Conservation (phyloP, 2,113 vertebrate species). For the Urocitellus parryii region DNA sequence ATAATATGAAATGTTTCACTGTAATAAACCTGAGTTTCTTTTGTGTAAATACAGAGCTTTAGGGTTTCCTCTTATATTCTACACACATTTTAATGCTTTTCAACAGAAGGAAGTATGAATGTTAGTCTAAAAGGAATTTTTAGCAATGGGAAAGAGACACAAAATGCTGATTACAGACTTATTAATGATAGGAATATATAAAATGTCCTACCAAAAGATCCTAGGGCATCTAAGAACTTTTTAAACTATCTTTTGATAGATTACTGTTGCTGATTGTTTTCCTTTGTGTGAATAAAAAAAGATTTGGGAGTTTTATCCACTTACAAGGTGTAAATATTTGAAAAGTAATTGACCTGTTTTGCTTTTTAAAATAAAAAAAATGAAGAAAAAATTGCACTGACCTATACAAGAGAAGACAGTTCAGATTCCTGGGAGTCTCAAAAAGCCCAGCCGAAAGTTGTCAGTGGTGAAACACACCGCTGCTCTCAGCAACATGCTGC, state of each 20-base stretch:
- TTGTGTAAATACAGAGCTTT: background rate
- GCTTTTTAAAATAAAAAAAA: background rate
- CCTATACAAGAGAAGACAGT: constrained; percentile 34
- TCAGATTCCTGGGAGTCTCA: background rate
- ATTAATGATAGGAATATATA: background rate
- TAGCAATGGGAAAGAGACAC: background rate
- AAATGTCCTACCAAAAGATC: background rate
- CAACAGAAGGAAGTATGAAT: constrained; percentile 10
- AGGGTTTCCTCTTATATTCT: background rate
- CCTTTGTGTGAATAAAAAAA: background rate
- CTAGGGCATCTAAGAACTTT: background rate
- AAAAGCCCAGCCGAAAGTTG: background rate
- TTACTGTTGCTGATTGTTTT: background rate
- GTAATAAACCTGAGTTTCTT: background rate
- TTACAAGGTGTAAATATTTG: constrained; percentile 39
- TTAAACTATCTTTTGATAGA: background rate
- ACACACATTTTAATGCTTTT: constrained; percentile 60
- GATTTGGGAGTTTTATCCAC: background rate
- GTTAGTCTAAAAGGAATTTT: constrained; percentile 49
- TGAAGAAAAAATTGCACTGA: constrained; percentile 41
- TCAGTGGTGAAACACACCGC: background rate
- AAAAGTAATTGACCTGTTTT: constrained; percentile 34
- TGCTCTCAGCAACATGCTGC: background rate
- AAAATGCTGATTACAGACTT: background rate
- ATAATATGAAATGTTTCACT: background rate